These are phyloP conservation scores for Palythoa caribaeorum DNA, from an alignment of 92 coral and sea anemone genomes.

Conservation along the genomic window DNA sequence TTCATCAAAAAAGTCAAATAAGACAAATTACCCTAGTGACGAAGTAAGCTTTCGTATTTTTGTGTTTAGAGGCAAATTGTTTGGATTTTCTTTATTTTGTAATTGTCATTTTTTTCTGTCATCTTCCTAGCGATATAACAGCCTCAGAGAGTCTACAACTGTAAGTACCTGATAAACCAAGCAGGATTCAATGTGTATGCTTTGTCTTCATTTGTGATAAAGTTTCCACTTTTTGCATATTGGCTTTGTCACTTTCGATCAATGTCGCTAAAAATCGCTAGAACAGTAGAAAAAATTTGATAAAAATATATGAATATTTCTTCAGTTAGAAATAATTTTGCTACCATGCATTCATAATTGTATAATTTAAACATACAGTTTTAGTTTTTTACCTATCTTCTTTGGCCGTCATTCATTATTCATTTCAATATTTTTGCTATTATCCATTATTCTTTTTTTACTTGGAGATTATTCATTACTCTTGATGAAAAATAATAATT, in stretches of 20 bases:
- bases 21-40: background rate
- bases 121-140: slow-evolving; percentile 75
- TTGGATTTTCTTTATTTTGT: background rate
- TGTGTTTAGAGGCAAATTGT: background rate
- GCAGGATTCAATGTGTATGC: background rate
- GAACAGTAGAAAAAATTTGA: no score
- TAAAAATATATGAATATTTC: no score
- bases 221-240: background rate
- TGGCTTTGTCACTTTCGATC: background rate
- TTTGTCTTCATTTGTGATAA: background rate
- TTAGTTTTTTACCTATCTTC: no score
- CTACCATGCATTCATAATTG: no score
- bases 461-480: no score
- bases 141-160: slow-evolving; percentile 79
- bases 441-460: no score
- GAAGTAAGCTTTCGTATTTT: background rate
- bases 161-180: slow-evolving; percentile 57
- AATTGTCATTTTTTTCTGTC: background rate
- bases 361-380: no score
- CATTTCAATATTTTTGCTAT: no score
- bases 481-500: no score
- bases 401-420: no score
- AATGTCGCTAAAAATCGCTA: no score
- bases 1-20: background rate
- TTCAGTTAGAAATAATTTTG: no score